Percentiles rank a stretch among this genome's conserved stretches.
Conservation (phyloP, 2,888 invertebrate genomes). For the Acanthopleura granulata region DNA sequence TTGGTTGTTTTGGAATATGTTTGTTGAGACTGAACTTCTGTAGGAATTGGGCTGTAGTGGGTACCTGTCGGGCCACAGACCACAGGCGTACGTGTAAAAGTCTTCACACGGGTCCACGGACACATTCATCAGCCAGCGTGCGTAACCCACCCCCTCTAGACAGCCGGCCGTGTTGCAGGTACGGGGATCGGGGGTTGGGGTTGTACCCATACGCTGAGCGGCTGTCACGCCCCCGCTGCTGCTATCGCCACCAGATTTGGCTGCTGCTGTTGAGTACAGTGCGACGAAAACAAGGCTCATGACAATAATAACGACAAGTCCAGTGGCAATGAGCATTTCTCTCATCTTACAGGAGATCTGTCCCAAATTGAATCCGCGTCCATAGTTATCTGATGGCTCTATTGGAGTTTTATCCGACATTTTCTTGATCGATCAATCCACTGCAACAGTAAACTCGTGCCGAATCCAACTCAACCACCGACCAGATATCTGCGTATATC, state of each 20-base stretch:
- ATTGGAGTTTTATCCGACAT: not conserved
- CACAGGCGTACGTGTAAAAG: slow-evolving; percentile 19
- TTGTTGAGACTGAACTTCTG: slow-evolving; percentile 39
- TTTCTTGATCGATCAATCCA: not conserved
- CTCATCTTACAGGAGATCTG: slow-evolving; percentile 40
- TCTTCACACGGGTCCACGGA: slow-evolving; percentile 14
- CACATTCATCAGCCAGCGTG: slow-evolving; percentile 5
- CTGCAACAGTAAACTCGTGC: too few species aligned
- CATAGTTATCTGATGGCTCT: not conserved
- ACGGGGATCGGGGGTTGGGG: not conserved
- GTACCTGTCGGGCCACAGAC: slow-evolving; percentile 12
- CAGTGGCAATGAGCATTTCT: slow-evolving; percentile 44
- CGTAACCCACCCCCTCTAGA: not conserved
- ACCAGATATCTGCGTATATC: too few species aligned
- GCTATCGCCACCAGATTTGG: not conserved
- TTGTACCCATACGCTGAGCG: not conserved
- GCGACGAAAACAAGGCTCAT: slow-evolving; percentile 47
- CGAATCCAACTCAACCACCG: too few species aligned
- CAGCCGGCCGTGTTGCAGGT: not conserved
- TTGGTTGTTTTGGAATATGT: slow-evolving; percentile 49
- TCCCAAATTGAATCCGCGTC: not conserved
- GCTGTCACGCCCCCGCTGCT: not conserved
- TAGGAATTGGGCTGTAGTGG: slow-evolving; percentile 40
- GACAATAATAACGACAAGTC: slow-evolving; percentile 39
- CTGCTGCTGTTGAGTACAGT: slow-evolving; percentile 22